Conservation (phyloP, 2,113 vertebrate species). For the Gymnogyps californianus region DNA sequence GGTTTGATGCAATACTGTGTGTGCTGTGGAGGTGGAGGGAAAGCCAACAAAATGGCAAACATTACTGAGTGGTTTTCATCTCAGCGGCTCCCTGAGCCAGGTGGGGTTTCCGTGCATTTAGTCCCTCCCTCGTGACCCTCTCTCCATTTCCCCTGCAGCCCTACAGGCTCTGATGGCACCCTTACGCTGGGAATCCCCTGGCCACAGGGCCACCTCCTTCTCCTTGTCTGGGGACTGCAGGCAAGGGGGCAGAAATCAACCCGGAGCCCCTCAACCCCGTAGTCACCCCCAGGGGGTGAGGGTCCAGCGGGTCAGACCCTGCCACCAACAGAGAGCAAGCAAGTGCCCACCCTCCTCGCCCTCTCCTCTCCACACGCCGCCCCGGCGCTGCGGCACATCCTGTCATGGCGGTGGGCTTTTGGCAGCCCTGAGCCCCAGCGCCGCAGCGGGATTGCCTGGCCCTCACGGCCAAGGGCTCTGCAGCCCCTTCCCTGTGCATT, state of each 20-base stretch:
- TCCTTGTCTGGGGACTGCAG: not conserved
- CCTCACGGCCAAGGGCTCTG: accelerated
- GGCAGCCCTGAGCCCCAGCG: not conserved
- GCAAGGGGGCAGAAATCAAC: not conserved
- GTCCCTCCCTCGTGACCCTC: not conserved
- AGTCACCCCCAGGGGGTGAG: accelerated
- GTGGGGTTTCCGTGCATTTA: not conserved
- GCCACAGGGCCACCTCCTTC: not conserved
- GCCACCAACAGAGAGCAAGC: not conserved
- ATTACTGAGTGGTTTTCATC: not conserved
- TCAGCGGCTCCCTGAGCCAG: not conserved
- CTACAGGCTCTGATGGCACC: not conserved
- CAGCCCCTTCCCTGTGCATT: not conserved
- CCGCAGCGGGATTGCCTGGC: accelerated
- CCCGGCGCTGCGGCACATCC: accelerated
- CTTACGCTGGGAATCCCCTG: not conserved
- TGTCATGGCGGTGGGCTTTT: accelerated
- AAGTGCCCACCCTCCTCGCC: not conserved
- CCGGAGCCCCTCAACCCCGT: accelerated
- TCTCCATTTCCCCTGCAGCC: not conserved
- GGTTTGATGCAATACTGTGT: not conserved
- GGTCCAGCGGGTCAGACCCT: not conserved
- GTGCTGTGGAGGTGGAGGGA: not conserved
- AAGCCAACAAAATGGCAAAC: not conserved
- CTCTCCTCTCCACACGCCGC: accelerated